phyloP scores from a whole-genome alignment of 2,797 vertebrate species.

The Euphonia xanthogaster region DNA sequence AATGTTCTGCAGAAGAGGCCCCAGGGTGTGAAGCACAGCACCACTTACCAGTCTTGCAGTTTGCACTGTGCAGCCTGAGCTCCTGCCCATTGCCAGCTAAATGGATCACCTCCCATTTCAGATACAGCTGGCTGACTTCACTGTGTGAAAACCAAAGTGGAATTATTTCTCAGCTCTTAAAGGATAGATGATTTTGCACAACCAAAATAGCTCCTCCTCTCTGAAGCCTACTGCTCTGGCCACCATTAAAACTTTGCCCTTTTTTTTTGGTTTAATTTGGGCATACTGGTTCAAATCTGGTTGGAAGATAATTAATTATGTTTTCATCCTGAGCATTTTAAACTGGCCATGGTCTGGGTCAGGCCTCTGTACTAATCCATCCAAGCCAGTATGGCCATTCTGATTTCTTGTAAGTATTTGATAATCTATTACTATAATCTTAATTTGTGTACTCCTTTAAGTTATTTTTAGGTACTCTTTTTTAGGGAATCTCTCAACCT shows the following conservation, averaged over 20 bases:
- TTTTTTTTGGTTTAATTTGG: neutral
- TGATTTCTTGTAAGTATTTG: neutral
- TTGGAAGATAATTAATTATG: neutral
- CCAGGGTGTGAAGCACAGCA: neutral
- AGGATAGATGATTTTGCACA: neutral
- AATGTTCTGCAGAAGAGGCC: neutral
- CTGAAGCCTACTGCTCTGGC: neutral
- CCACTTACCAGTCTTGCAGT: neutral
- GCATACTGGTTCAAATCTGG: neutral
- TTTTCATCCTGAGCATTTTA: neutral
- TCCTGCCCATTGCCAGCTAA: neutral
- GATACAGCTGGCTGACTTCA: neutral
- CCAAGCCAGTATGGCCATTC: neutral
- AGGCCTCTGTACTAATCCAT: neutral
- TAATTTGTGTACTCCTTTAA: neutral
- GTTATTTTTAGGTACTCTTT: slow-evolving; percentile 24
- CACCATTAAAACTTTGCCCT: neutral
- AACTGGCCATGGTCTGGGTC: neutral
- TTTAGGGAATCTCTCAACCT: neutral
- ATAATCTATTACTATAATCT: neutral
- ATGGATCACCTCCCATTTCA: neutral
- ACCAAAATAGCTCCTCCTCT: neutral
- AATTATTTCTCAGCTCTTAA: neutral
- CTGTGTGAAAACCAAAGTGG: neutral
- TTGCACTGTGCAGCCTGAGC: neutral